Base-by-base conservation (phyloP, 2,113 vertebrate genomes). In the Podocnemis expansa region DNA sequence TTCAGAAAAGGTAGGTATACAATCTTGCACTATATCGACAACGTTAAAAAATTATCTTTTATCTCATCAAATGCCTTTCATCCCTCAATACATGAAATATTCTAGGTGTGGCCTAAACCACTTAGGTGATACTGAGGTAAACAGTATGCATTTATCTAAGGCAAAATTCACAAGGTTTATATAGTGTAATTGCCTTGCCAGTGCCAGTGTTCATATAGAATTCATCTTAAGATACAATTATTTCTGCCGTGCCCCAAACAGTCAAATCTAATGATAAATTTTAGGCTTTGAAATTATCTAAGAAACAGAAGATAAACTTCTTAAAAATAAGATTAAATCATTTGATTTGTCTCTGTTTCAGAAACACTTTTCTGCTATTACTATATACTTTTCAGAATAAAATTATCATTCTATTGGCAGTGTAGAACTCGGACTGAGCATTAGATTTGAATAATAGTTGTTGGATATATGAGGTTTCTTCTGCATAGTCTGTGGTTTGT, bases 211-310 rank as follows among this genome's bases (percentile, higher is more conserved):
- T 78, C 2, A 47, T 9, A 7, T 1, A 1, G 45, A 84, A n/a
- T 7, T 1, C 43, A 12, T 3, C 41, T 41, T 21, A 67, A 88
- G 52, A 2, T 2, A 0, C 5, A 85, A n/a, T 0, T 45, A 22
- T 5, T 75, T 78, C 43, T 83, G 80, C 24, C 78, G 0, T 34
- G 31, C 1, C 3, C 76, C 78, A 78, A 87, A 73, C 1, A 54
- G 31, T 29, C 4, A 78, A 73, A 78, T 78, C 19, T 56, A 81
- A 51, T 45, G 2, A 1, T 73, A 63, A 6, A 31, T 63, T 63
- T 34, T 34, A 63, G 31, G 34, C 14, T 63, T 63, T 34, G 31
- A 63, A 63, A 34, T 63, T 34, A 63, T 63, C 13, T 34, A 63
- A 63, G 16, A 63, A 25, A 27, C 55, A 56, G 24, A 34, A 63